Evolutionary conservation across 2,113 vertebrate genomes (phyloP), one percentile per base, ranked within the genome.

Genomic region (Chinchilla lanigera): DNA sequence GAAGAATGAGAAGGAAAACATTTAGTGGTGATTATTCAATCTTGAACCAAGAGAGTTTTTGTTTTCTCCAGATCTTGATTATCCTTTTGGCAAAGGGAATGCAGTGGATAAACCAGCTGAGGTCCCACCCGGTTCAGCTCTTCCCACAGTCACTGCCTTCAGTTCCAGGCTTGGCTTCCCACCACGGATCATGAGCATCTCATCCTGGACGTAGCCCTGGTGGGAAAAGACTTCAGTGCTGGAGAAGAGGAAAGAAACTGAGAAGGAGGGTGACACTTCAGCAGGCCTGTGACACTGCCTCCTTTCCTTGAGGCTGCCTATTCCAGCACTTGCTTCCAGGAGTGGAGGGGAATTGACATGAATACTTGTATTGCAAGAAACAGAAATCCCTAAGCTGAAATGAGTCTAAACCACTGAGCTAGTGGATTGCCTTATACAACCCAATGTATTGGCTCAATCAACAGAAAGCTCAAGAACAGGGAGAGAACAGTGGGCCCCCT

Each of bases 241-340:
- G 2, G 26, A 28, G 19, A n/a, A 24, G 47, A n/a, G 9, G 38
- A 38, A 33, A 65, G 86, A 35, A 35, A 10, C 28, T 5, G 20
- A 69, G 26, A 61, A 56, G 28, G 69, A 60, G 19, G 11, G 11
- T 44, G 1, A n/a, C n/a, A n/a, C n/a, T n/a, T n/a, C n/a, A n/a
- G n/a, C 0, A 1, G 35, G n/a, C 30, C 52, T 87, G 5, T 6
- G 12, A 26, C 35, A 19, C 17, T 26, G 30, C n/a, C 3, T 91
- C 14, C 12, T 50, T 38, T 44, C 77, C n/a, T n/a, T 11, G 4
- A 5, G 52, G 13, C 54, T 38, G 6, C 0, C 26, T 7, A 2
- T 0, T 52, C 14, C 11, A 0, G 60, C 12, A 85, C 17, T n/a
- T 84, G 24, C 50, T 50, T 86, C 33, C 44, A n/a, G 24, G n/a